Evolutionary conservation across 2,797 vertebrate genomes (phyloP).

Genomic region (Falco columbarius): DNA sequence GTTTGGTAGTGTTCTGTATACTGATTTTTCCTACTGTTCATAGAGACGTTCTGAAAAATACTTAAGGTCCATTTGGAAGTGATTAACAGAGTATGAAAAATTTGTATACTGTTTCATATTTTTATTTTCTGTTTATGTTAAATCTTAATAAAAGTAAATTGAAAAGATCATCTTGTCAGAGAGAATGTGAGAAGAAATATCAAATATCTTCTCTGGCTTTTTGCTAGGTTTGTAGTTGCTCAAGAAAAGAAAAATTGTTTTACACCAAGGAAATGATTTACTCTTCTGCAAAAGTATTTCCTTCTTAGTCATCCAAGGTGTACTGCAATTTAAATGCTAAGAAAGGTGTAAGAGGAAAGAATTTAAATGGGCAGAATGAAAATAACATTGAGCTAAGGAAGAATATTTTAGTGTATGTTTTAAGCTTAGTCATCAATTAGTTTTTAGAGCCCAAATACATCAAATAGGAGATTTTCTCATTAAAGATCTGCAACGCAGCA

Average conservation of each 20-base stretch:
- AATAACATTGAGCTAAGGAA: background rate
- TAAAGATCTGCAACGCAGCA: background rate
- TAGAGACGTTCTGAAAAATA: background rate
- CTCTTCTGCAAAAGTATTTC: background rate
- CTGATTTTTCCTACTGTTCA: background rate
- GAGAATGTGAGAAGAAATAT: background rate
- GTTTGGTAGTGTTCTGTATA: background rate
- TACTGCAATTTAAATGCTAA: background rate
- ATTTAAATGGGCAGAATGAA: background rate
- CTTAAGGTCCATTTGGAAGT: background rate
- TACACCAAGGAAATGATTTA: background rate
- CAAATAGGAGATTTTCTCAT: background rate
- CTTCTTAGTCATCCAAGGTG: conserved; percentile 1
- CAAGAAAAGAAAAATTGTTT: background rate
- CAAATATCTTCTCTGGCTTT: background rate
- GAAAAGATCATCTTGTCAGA: background rate
- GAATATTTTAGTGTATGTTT: background rate
- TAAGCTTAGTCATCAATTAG: background rate
- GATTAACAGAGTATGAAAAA: background rate
- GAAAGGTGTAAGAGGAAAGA: background rate
- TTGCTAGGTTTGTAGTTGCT: background rate
- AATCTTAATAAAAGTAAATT: background rate
- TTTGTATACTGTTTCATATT: background rate
- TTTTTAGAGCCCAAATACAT: background rate
- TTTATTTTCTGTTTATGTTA: background rate